These are phyloP conservation scores for Uria aalge DNA, from an alignment of 2,113 vertebrate genomes.

Conservation along the genomic window DNA sequence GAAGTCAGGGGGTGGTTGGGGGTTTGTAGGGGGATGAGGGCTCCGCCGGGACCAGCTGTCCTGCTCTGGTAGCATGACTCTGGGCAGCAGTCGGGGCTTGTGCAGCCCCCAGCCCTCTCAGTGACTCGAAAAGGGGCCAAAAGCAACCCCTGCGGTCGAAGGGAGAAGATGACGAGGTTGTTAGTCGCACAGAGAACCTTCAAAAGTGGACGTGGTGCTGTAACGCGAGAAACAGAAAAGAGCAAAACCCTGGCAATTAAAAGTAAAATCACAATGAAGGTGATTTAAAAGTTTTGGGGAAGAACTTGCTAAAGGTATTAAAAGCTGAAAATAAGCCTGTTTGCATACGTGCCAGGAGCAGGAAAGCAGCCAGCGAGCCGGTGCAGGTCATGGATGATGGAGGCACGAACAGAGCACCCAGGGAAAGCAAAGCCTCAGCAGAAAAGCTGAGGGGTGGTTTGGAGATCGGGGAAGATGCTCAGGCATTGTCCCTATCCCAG, in stretches of 20 bases:
- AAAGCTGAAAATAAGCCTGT: neutral
- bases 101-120: neutral
- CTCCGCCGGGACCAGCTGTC: neutral
- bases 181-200: neutral
- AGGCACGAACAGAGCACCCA: neutral
- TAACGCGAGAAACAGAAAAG: neutral
- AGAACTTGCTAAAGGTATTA: neutral
- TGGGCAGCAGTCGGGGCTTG: neutral
- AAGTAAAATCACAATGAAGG: neutral
- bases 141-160: neutral
- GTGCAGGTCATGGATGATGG: neutral
- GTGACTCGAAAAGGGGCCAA: neutral
- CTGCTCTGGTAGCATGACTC: neutral
- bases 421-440: neutral
- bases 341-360: neutral
- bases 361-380: neutral
- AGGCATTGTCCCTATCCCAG: neutral
- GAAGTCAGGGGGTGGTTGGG: neutral
- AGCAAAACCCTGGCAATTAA: neutral
- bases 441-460: neutral
- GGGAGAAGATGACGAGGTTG: neutral
- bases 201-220: neutral
- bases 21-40: neutral
- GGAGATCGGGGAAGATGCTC: neutral
- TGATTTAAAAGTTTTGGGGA: neutral